These are phyloP conservation scores for Dryobates pubescens DNA, from an alignment of 2,797 vertebrate species.

Conservation along the genomic window DNA sequence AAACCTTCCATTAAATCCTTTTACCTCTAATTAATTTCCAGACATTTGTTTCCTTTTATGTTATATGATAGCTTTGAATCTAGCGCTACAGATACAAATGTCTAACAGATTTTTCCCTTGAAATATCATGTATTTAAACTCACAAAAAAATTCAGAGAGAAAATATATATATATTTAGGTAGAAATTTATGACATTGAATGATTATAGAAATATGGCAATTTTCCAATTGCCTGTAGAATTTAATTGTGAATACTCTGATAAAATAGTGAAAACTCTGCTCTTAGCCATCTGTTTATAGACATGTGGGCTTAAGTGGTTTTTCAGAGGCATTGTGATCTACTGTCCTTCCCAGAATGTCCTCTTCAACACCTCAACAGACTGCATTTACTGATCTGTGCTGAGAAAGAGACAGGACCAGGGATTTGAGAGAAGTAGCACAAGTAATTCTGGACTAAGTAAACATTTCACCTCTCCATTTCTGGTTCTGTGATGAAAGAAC, in stretches of 20 bases:
- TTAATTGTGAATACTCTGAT: neutral
- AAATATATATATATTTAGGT: neutral
- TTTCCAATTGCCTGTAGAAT: neutral
- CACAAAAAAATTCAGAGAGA: neutral
- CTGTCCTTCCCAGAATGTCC: neutral
- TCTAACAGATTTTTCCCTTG: neutral
- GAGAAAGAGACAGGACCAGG: neutral
- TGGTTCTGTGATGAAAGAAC: neutral
- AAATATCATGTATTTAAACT: neutral
- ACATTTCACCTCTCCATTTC: neutral
- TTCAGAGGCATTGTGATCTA: neutral
- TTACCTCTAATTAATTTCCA: conserved; percentile 44
- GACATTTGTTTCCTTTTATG: conserved; percentile 44
- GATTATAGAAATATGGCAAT: neutral
- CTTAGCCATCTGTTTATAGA: neutral
- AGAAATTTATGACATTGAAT: neutral
- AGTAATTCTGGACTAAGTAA: neutral
- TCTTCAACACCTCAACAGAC: neutral
- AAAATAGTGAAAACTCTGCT: neutral
- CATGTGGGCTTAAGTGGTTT: accelerated
- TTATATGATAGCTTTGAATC: conserved; percentile 7
- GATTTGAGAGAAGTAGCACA: neutral
- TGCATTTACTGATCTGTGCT: accelerated
- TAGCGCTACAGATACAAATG: neutral
- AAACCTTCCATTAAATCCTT: conserved; percentile 54